Evolutionary conservation across 2,888 invertebrate species (phyloP), one percentile per base, ranked within the genome.

Genomic region (Limenitis arthemis): DNA sequence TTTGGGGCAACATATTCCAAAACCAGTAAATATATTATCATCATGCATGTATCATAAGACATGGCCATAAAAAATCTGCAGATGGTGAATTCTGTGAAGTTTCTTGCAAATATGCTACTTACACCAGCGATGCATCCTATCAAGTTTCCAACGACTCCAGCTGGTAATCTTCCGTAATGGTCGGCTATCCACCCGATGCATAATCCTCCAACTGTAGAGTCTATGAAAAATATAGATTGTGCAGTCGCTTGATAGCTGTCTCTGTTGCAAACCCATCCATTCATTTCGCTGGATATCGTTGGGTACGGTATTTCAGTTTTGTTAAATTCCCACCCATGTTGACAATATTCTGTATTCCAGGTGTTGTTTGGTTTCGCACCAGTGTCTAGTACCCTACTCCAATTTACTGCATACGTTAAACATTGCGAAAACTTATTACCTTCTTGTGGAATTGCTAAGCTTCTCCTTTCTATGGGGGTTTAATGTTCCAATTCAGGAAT

Each of bases 31-130:
- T 79, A 82, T 0, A 63, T 65, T 75, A 82, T 77, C 65, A 76
- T 76, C 73, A 80, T 74, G 55, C 77, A 80, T 50, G 74, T 77
- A 43, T 81, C 81, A 40, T 75, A 79, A 5, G 77, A 72, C 67
- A 80, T 72, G n/a, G 81, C 81, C 65, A 78, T 70, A 12, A 82
- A 65, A 51, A 82, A 77, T 28, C 81, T 68, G 47, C 73, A 73
- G 2, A 74, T 56, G 1, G 70, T 56, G 46, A 82, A 82, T 50
- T 71, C 61, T 1, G 61, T 34, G 33, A 81, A 73, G 39, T 68
- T 70, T 8, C 52, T 62, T 0, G 69, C 60, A 53, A 74, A 79
- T 8, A 69, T 62, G 46, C 69, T 80, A 3, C 59, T 61, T 1
- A 70, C 53, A 5, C 81, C 80, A 6, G 72, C 75, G 0, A 75